Base-by-base conservation (phyloP, 2,888 invertebrate species). In the Epistrophe eligans region DNA sequence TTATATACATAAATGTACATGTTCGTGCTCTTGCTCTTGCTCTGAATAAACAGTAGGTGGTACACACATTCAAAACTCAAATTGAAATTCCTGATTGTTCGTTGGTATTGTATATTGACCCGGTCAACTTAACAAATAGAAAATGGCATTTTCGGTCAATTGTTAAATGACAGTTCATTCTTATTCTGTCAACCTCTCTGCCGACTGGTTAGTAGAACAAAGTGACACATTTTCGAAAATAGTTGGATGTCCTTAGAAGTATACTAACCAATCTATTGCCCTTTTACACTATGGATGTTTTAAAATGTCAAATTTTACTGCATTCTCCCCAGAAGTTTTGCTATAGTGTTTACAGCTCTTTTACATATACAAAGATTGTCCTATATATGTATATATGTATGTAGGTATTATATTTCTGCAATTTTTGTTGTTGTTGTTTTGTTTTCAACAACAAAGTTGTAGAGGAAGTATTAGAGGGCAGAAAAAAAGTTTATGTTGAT, bases 131-230 rank as follows among this genome's bases (percentile, higher is more conserved):
- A 45, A 17, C 66, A 52, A 80, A 77, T 38, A 55, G 72, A 80
- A 72, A 84, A 77, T 62, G 74, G 55, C 70, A 77, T 77, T 77
- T 72, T 50, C 77, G 73, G 77, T 73, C 77, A 77, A 81, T 81
- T 73, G 77, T 81, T 74, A 73, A 81, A 74, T 81, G 77, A 81
- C 62, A 81, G 73, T 77, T 81, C 77, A 80, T 35, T 67, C 35
- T 38, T 24, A 35, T 67, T 67, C 50, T 62, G 62, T 62, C 43
- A 43, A 43, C 62, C 19, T 38, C 38, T 58, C 35, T 35, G 1
- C 17, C 48, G 66, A 17, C 8, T 17, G 32, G 32, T 35, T 19
- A 13, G 17, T 32, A n/a, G n/a, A 45, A 6, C n/a, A 35, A 67
- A 19, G 50, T 67, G 50, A 19, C 35, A 67, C 32, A 50, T 17